These are phyloP conservation scores for Catharus bicknelli DNA, from an alignment of 2,113 vertebrate species.

Conservation along the genomic window DNA sequence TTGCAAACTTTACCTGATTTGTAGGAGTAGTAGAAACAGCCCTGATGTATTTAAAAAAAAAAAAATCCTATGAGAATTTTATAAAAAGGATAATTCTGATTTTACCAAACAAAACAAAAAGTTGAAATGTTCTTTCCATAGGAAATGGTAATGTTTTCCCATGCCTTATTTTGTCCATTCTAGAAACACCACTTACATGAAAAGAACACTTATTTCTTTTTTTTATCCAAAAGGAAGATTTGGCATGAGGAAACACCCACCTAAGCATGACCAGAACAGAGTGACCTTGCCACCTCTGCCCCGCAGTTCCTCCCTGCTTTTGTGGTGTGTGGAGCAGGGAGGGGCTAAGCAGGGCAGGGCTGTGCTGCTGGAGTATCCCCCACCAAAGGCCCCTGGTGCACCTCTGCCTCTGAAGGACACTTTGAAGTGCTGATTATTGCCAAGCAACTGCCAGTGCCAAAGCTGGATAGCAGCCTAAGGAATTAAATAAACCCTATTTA, in stretches of 20 bases:
- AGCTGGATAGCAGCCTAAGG: neutral
- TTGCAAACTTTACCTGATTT: neutral
- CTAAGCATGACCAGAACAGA: neutral
- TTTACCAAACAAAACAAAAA: neutral
- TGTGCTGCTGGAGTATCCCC: neutral
- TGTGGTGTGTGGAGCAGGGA: neutral
- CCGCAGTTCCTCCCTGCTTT: fast-evolving
- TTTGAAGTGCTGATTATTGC: neutral
- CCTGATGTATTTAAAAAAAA: neutral
- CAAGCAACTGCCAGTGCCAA: neutral
- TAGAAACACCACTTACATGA: neutral
- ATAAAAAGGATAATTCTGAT: neutral
- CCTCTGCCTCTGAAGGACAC: neutral
- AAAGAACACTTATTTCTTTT: neutral
- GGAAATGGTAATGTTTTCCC: neutral
- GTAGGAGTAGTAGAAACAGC: neutral
- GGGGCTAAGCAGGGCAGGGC: neutral
- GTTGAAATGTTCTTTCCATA: neutral
- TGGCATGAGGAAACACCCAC: neutral
- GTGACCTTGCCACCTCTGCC: fast-evolving
- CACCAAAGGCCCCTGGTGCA: neutral
- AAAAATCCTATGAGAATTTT: too few species aligned
- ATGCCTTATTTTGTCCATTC: neutral
- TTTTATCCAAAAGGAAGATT: neutral
- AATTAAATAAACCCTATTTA: neutral